These are phyloP conservation scores for Caenorhabditis tropicalis DNA, from an alignment of 1,140 invertebrate species.

Conservation along the genomic window DNA sequence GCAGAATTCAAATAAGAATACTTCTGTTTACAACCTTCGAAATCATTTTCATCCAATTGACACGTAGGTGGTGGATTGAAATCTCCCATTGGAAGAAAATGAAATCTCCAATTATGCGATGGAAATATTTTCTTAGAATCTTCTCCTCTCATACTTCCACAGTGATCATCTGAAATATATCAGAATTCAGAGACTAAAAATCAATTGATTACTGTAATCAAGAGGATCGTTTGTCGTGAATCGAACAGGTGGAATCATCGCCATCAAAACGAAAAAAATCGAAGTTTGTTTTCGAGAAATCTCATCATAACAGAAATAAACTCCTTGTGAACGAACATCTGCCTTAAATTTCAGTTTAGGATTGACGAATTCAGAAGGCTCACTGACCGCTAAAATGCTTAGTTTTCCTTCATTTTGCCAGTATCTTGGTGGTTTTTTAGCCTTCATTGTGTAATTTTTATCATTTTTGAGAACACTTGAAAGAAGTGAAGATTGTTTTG, in stretches of 20 bases:
- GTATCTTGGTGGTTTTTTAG: slow-evolving; percentile 24
- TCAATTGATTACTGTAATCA: slow-evolving; percentile 33
- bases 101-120: slow-evolving; percentile 47
- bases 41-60: not conserved
- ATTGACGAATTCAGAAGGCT: not conserved
- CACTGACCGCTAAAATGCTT: slow-evolving; percentile 32
- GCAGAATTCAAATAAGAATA: not conserved
- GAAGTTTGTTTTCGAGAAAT: not conserved
- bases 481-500: not conserved
- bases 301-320: slow-evolving; percentile 52
- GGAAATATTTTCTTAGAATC: slow-evolving; percentile 29
- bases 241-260: slow-evolving; percentile 40
- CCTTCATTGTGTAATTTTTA: not conserved
- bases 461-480: not conserved
- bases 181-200: not conserved
- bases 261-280: slow-evolving; percentile 41
- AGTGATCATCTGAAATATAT: slow-evolving; percentile 37
- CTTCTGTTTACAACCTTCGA: not conserved
- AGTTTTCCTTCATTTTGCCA: slow-evolving; percentile 47
- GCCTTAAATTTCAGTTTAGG: not conserved
- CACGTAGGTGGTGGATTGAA: slow-evolving; percentile 10
- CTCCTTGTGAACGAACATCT: slow-evolving; percentile 30
- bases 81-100: slow-evolving; percentile 40
- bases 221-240: not conserved
- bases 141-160: not conserved